Evolutionary conservation across 2,113 vertebrate genomes (phyloP).

Genomic region (Puntigrus tetrazona): DNA sequence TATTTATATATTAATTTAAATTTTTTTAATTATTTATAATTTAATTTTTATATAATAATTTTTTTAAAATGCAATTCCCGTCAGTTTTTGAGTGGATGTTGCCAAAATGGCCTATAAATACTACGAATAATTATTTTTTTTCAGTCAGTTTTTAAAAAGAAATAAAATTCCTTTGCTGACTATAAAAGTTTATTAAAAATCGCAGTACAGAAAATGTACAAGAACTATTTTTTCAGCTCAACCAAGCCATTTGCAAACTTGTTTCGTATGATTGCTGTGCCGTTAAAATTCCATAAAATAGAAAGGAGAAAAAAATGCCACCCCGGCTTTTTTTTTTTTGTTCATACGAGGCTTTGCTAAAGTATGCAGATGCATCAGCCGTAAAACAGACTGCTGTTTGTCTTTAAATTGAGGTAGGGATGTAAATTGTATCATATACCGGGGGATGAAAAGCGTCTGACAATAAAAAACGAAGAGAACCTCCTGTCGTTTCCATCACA

Average conservation of each 20-base stretch:
- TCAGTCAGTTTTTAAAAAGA: too few relatives aligned
- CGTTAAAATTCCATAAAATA: neutral
- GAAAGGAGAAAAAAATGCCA: neutral
- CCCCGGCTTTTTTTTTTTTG: constrained; percentile 1
- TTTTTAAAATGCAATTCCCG: too few relatives aligned
- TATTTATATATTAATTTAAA: too few relatives aligned
- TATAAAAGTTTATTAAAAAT: too few relatives aligned
- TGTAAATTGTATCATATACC: constrained; percentile 79
- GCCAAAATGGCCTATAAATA: too few relatives aligned
- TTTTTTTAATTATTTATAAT: too few relatives aligned
- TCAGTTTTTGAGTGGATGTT: too few relatives aligned
- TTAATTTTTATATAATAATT: too few relatives aligned
- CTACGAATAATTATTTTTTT: too few relatives aligned
- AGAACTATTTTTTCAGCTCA: too few relatives aligned
- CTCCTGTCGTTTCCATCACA: constrained; percentile 82
- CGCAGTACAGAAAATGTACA: too few relatives aligned
- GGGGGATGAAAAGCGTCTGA: constrained; percentile 81
- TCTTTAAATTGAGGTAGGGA: constrained; percentile 82
- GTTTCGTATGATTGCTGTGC: neutral
- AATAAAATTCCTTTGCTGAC: too few relatives aligned
- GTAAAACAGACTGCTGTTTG: constrained; percentile 51
- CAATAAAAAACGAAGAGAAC: constrained; percentile 78
- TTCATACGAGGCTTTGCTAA: constrained; percentile 1
- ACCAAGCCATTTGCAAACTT: neutral
- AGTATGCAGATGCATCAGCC: constrained; percentile 7